These are phyloP conservation scores for Oxyura jamaicensis DNA, from an alignment of 2,113 vertebrate species.

Conservation along the genomic window DNA sequence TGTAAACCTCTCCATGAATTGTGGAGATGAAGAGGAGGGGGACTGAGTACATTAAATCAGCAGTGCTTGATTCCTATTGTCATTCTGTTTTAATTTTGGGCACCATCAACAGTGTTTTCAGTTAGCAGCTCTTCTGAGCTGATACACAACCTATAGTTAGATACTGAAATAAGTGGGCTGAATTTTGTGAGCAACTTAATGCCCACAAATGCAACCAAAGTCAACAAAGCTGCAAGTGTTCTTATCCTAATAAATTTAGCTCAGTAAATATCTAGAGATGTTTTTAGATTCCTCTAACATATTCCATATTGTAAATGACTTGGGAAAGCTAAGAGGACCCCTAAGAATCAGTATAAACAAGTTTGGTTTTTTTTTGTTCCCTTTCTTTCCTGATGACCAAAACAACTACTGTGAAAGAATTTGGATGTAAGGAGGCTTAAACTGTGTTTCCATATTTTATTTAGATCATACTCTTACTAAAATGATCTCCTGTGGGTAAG, in stretches of 20 bases:
- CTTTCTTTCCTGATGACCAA: not conserved
- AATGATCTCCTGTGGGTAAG: not conserved
- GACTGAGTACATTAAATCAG: not conserved
- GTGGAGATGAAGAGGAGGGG: not conserved
- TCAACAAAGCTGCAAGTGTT: not conserved
- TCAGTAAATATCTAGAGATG: not conserved
- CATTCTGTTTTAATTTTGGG: not conserved
- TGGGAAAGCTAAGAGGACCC: not conserved
- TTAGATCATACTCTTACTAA: not conserved
- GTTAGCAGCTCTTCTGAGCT: not conserved
- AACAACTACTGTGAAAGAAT: not conserved
- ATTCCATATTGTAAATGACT: not conserved
- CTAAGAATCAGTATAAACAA: not conserved
- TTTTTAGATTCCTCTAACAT: not conserved
- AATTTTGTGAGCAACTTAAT: conserved; percentile 4
- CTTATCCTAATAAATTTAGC: not conserved
- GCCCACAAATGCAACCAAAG: not conserved
- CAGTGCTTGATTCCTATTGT: not conserved
- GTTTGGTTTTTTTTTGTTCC: not conserved
- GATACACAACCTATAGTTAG: not conserved
- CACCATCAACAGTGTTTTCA: not conserved
- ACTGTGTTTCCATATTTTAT: not conserved
- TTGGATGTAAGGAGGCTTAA: not conserved
- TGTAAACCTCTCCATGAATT: not conserved
- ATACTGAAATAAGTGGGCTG: not conserved